Conservation (phyloP, 2,888 invertebrate species). For the Argyresthia albistria region DNA sequence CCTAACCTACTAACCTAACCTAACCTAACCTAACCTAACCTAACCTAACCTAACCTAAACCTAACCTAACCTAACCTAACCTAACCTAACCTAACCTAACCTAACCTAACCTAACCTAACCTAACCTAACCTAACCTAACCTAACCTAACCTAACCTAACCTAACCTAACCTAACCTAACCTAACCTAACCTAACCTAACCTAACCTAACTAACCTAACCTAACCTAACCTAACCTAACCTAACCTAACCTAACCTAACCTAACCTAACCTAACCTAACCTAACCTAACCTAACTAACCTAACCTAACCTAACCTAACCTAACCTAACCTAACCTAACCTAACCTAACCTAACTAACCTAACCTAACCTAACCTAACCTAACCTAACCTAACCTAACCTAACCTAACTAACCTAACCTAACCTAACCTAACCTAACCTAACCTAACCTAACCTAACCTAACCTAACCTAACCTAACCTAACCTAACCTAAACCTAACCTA, state of each 20-base stretch:
- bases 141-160: constrained; percentile 5
- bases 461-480: constrained; percentile 14
- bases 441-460: constrained; percentile 10
- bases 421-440: constrained; percentile 16
- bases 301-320: constrained; percentile 5
- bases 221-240: constrained; percentile 8
- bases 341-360: constrained; percentile 1
- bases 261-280: constrained; percentile 9
- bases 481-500: constrained; percentile 14
- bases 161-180: constrained; percentile 2
- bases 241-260: constrained; percentile 11
- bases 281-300: constrained; percentile 6
- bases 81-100: constrained; percentile 13
- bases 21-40: constrained; percentile 9
- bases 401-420: constrained; percentile 14
- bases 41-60: constrained; percentile 10
- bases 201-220: constrained; percentile 7
- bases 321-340: neutral
- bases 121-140: constrained; percentile 5
- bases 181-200: neutral
- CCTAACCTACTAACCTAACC: constrained; percentile 8
- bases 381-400: constrained; percentile 11
- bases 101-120: constrained; percentile 7
- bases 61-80: constrained; percentile 15
- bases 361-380: constrained; percentile 4